Base-by-base conservation (phyloP, 30 jellyfish, hydroid and myxozoan genomes). In the Cassiopea xamachana region DNA sequence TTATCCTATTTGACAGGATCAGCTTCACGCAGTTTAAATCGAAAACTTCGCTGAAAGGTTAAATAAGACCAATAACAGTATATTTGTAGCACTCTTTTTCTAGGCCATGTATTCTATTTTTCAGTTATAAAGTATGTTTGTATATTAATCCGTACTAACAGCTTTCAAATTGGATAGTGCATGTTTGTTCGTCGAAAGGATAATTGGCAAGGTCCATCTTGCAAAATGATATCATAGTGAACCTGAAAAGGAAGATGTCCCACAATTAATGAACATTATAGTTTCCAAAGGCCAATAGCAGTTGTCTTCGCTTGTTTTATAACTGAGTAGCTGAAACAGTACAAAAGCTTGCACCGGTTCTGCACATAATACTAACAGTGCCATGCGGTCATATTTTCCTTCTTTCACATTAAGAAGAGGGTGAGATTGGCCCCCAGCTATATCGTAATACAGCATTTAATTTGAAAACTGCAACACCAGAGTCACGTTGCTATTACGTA, bases 101-200 rank as follows among this genome's bases (percentile, higher is more conserved):
- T 55, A 55, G 12, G 64, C 7, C 12, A 55, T 6, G 12, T 0
- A 10, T 55, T 55, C 64, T 55, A 0, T 55, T 55, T 55, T 6
- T 55, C 64, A 55, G 7, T 3, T 10, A 10, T 3, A 55, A 55
- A 55, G 10, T 55, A 55, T 10, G 12, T 55, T 10, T 3, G 12
- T 3, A 3, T 55, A 3, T 55, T 3, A 55, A 10, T 55, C 12
- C 64, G 44, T 69, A 83, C 97, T 82, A 60, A 90, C 97, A 90
- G 69, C 97, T 90, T 55, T 90, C 97, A 46, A 90, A 68, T 2
- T 45, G 69, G 8, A 90, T 75, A 17, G 48, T 19, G 39, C 97
- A 90, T 7, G 82, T 82, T 59, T 90, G 97, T 39, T 47, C 60
- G 69, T 90, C 97, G 68, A 90, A 80, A 13, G 97, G 97, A 69